Evolutionary conservation across 2,797 vertebrate genomes (phyloP), one percentile per base, ranked within the genome.

Genomic region (Cirrhinus mrigala): DNA sequence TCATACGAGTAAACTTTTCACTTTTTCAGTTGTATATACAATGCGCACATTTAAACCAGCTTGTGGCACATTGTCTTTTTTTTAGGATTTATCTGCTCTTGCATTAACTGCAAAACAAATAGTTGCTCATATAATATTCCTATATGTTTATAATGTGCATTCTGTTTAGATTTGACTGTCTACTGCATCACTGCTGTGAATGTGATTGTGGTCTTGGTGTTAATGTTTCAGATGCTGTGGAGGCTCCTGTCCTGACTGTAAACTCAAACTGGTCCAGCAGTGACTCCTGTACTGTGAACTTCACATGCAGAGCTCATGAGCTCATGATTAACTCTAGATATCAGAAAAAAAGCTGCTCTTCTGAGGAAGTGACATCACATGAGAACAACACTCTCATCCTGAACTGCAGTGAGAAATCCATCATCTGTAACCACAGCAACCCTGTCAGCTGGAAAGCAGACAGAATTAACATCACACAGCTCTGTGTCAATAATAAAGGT

Each of bases 371-470:
- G 50, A 40, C 16, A 40, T 80, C 37, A 12, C 12, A 40, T 40
- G 3, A 33, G 33, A 33, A 2, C 1, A 6, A 52, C 52, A 15
- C 0, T 29, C 3, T 93, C 1, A 15, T 4, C 7, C 2, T 91
- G 24, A 6, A 33, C 40, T 3, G 85, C 3, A 18, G 11, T 0
- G 12, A 85, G 4, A 3, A 8, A 16, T 1, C 0, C 3, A 84
- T 93, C 66, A 60, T 81, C 56, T 94, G 93, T 88, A 89, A 90
- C 87, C 88, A 93, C 15, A 93, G 90, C 87, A 93, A 93, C 88
- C 1, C 56, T 2, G 88, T 91, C 56, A 92, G 88, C 88, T 83
- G 71, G 89, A 22, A 11, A 27, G 0, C n/a, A 0, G 4, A 75
- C 0, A n/a, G 0, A 1, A 60, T 1, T 22, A 0, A 80, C 0